These are phyloP conservation scores for Oxyruncus cristatus DNA, from an alignment of 2,113 vertebrate genomes.

Conservation along the genomic window DNA sequence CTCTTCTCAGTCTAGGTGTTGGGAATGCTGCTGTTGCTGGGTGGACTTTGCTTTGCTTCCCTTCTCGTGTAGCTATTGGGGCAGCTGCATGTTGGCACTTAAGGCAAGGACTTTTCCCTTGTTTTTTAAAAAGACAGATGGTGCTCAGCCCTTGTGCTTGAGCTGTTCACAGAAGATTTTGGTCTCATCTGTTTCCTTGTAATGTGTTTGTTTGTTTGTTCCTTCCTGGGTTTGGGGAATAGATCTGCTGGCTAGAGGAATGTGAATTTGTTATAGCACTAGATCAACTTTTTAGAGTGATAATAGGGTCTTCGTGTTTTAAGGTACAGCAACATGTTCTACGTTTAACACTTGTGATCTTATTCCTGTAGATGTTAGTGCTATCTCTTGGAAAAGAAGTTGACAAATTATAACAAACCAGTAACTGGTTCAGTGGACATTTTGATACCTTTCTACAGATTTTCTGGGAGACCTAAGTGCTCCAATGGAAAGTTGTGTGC, in stretches of 20 bases:
- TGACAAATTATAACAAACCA: background rate
- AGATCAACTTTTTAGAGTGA: rapidly evolving
- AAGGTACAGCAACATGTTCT: background rate
- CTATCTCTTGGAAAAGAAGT: background rate
- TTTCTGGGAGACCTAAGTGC: background rate
- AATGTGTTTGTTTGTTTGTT: background rate
- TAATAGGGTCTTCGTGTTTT: background rate
- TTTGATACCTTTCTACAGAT: background rate
- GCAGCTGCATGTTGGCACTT: background rate
- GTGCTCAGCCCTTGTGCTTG: background rate
- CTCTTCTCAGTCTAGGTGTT: rapidly evolving
- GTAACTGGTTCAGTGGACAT: background rate
- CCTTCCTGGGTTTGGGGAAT: background rate
- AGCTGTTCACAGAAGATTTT: background rate
- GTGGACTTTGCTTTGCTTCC: background rate
- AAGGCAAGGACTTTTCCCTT: background rate
- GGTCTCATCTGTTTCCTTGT: background rate
- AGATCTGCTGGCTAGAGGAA: background rate
- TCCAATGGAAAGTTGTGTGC: rapidly evolving
- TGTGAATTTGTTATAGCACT: background rate
- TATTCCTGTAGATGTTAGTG: background rate
- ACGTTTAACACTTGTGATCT: rapidly evolving
- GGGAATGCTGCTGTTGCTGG: background rate
- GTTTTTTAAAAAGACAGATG: background rate
- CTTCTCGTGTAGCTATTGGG: background rate